These are phyloP conservation scores for Pharmacophagus antenor DNA, from an alignment of 2,888 invertebrate species.

Conservation along the genomic window DNA sequence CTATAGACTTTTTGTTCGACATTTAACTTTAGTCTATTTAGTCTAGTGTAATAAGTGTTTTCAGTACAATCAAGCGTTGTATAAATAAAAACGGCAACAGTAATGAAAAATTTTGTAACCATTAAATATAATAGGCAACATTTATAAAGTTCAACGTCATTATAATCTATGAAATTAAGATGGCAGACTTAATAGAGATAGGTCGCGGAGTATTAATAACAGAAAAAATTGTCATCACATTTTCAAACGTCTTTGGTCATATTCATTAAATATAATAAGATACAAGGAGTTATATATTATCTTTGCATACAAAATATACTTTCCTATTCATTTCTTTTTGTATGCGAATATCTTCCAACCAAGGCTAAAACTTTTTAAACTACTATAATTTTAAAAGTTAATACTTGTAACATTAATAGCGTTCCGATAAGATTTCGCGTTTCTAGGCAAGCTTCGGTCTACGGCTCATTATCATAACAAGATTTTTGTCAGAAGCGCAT, in stretches of 20 bases:
- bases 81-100: slow-evolving; percentile 9
- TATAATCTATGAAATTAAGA: slow-evolving; percentile 6
- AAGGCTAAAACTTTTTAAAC: not conserved
- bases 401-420: not conserved
- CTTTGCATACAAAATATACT: too few relatives aligned
- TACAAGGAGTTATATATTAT: too few relatives aligned
- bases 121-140: slow-evolving; percentile 4
- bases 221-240: not conserved
- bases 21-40: too few relatives aligned
- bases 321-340: not conserved
- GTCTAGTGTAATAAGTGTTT: too few relatives aligned
- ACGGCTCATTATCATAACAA: slow-evolving; percentile 25
- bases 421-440: slow-evolving; percentile 16
- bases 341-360: not conserved
- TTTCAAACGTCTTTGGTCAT: too few relatives aligned
- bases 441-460: slow-evolving; percentile 2
- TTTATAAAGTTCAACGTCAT: slow-evolving; percentile 17
- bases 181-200: not conserved
- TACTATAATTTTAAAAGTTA: not conserved
- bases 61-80: too few relatives aligned
- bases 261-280: too few relatives aligned
- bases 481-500: slow-evolving; percentile 28
- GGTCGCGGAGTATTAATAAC: not conserved
- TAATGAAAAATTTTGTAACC: slow-evolving; percentile 4
- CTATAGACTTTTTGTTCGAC: too few relatives aligned